Evolutionary conservation across 2,797 vertebrate genomes (phyloP), one percentile per base, ranked within the genome.

Genomic region (Malurus leucopterus): DNA sequence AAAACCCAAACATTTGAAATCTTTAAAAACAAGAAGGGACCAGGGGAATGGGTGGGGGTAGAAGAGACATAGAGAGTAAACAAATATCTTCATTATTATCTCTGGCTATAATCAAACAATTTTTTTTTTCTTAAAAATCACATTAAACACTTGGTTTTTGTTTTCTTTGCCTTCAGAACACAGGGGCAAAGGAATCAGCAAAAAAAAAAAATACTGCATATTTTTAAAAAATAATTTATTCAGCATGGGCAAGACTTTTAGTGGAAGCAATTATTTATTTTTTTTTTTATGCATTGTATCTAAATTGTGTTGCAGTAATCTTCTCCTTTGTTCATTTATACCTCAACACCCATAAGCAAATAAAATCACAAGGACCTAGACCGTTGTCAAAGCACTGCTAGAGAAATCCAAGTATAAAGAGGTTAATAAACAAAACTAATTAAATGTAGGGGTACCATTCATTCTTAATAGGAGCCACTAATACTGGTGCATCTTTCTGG

Each of bases 11-110:
- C 16, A 30, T 11, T 9, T 30, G 6, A 63, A 46, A 69, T 19
- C 22, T 61, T 85, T 43, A 51, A 82, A 21, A 14, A 55, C 11
- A 44, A 74, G 29, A 54, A 6, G 2, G 3, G 2, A 1, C 15
- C 3, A 1, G 2, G 2, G 1, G 1, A 6, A 8, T 34, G 4
- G 13, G 9, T 26, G 3, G 5, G 4, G 2, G 5, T 5, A 59
- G 5, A 55, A 32, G 5, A 50, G 15, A 58, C 7, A 34, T 6
- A 46, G 11, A 41, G 22, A 41, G 30, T 17, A 13, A 3, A 46
- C 4, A 76, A 10, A 38, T 17, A 59, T 19, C 19, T 49, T 11
- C 4, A 9, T 59, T 53, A n/a, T 5, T 41, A 22, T 36, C 8
- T 49, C 27, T 63, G 9, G 2, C 1, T 63, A 40, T 29, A 88